Evolutionary conservation across 2,888 invertebrate species (phyloP).

Genomic region (Hybos culiciformis): DNA sequence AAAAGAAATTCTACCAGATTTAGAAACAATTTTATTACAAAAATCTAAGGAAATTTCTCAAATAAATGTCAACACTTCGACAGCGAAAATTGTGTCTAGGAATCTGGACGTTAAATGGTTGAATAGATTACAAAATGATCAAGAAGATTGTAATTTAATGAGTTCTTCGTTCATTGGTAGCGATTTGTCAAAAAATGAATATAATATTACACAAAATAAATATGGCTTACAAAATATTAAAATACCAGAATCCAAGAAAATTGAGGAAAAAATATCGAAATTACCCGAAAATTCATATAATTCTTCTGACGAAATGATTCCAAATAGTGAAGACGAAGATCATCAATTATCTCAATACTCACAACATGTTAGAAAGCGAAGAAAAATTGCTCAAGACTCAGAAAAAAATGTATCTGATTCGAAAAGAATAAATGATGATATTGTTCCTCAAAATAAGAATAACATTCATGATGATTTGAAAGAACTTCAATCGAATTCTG

Average conservation of each 20-base stretch:
- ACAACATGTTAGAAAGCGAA: constrained; percentile 46
- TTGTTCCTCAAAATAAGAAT: constrained; percentile 5
- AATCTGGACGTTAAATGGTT: too few species aligned
- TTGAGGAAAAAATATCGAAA: too few species aligned
- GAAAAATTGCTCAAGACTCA: constrained; percentile 27
- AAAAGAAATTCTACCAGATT: constrained; percentile 25
- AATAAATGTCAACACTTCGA: too few species aligned
- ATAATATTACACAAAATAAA: too few species aligned
- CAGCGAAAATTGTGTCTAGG: too few species aligned
- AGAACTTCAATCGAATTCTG: neutral
- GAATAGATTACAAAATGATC: too few species aligned
- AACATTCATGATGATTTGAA: constrained; percentile 2
- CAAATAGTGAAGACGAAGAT: constrained; percentile 51
- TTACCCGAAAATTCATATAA: constrained; percentile 18
- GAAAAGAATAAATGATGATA: constrained; percentile 6
- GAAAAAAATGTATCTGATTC: constrained; percentile 1
- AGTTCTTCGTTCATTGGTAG: too few species aligned
- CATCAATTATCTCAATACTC: constrained; percentile 34
- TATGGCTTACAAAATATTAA: too few species aligned
- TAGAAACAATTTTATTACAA: constrained; percentile 32
- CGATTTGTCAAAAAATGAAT: too few species aligned
- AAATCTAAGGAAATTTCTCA: constrained; percentile 26
- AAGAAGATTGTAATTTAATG: too few species aligned
- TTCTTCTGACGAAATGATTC: constrained; percentile 55
- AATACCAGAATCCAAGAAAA: too few species aligned